Percentiles rank a stretch among this genome's conserved stretches.
phyloP scores from a whole-genome alignment of 2,797 vertebrate species.

The Protosalanx chinensis region DNA sequence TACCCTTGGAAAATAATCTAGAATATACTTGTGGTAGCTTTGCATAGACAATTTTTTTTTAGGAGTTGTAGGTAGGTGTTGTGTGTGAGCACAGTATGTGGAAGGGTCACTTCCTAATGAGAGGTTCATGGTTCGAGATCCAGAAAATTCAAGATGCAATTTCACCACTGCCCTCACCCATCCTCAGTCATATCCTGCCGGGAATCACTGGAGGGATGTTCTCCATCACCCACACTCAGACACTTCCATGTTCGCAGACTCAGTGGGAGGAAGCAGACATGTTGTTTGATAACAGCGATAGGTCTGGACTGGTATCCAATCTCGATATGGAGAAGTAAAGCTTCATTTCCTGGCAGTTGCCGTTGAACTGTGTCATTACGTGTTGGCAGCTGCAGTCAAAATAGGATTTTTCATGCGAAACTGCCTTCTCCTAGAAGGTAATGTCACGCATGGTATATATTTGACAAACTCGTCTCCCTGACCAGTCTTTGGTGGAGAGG shows the following conservation, averaged over 20 bases:
- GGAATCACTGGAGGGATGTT: slow-evolving; percentile 35
- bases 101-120: slow-evolving; percentile 9
- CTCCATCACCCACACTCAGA: slow-evolving; percentile 7
- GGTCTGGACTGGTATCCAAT: slow-evolving; percentile 30
- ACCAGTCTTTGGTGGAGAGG: slow-evolving; percentile 31
- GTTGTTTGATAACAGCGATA: slow-evolving; percentile 17
- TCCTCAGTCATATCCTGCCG: slow-evolving; percentile 39
- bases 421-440: slow-evolving; percentile 40
- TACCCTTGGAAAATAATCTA: slow-evolving; percentile 26
- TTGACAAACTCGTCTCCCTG: slow-evolving; percentile 28
- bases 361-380: slow-evolving; percentile 23
- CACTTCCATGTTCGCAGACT: slow-evolving; percentile 11
- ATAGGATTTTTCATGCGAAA: slow-evolving; percentile 28
- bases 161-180: slow-evolving; percentile 33
- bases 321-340: slow-evolving; percentile 27
- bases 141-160: slow-evolving; percentile 35
- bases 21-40: slow-evolving; percentile 1
- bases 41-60: background rate
- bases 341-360: slow-evolving; percentile 33
- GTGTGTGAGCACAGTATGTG: slow-evolving; percentile 22
- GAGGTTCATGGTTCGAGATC: slow-evolving; percentile 35
- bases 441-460: slow-evolving; percentile 44
- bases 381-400: slow-evolving; percentile 13
- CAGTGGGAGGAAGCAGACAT: slow-evolving; percentile 18
- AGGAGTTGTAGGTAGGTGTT: background rate